A percentile compares a stretch with the other conserved stretches of the same genome.
Conservation (phyloP, 2,797 vertebrate species). For the Labroides dimidiatus region DNA sequence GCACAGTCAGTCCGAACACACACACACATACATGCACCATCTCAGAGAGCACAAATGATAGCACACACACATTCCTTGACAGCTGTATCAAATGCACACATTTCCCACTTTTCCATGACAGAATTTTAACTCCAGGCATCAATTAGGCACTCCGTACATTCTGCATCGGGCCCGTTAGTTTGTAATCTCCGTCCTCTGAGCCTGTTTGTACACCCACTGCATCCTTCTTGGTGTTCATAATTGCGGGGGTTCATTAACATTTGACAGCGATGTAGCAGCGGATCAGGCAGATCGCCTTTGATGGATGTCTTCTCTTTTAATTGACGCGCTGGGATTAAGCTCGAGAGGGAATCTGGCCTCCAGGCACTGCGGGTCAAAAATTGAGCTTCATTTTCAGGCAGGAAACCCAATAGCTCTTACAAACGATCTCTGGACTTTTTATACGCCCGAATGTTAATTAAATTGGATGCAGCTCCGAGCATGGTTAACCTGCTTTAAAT, state of each 20-base stretch:
- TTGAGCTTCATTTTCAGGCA: slow-evolving; percentile 49
- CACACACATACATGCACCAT: slow-evolving; percentile 4
- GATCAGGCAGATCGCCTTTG: slow-evolving; percentile 4
- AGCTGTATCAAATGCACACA: slow-evolving; percentile 49
- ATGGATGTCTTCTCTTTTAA: slow-evolving; percentile 52
- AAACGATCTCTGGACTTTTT: slow-evolving; percentile 54
- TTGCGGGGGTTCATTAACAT: slow-evolving; percentile 40
- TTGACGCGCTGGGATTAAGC: slow-evolving; percentile 39
- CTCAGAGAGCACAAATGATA: slow-evolving; percentile 19
- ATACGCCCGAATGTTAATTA: slow-evolving; percentile 50
- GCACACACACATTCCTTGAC: slow-evolving; percentile 35
- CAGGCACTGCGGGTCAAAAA: slow-evolving; percentile 44
- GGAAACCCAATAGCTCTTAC: slow-evolving; percentile 42
- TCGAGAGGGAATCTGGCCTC: slow-evolving; percentile 15
- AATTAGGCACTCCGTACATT: not conserved
- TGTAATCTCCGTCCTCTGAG: slow-evolving; percentile 14
- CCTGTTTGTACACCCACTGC: slow-evolving; percentile 16
- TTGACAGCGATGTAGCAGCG: slow-evolving; percentile 10
- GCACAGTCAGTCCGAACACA: not conserved
- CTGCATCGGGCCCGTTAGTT: slow-evolving; percentile 16
- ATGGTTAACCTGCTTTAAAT: slow-evolving; percentile 40
- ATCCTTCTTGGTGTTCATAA: slow-evolving; percentile 31
- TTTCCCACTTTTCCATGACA: slow-evolving; percentile 38
- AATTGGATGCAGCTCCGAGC: slow-evolving; percentile 37
- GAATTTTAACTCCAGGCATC: slow-evolving; percentile 31